A percentile compares a stretch with the other conserved stretches of the same genome.
These are phyloP conservation scores for Hydrophis major DNA, from an alignment of 2,797 vertebrate species.

Conservation along the genomic window DNA sequence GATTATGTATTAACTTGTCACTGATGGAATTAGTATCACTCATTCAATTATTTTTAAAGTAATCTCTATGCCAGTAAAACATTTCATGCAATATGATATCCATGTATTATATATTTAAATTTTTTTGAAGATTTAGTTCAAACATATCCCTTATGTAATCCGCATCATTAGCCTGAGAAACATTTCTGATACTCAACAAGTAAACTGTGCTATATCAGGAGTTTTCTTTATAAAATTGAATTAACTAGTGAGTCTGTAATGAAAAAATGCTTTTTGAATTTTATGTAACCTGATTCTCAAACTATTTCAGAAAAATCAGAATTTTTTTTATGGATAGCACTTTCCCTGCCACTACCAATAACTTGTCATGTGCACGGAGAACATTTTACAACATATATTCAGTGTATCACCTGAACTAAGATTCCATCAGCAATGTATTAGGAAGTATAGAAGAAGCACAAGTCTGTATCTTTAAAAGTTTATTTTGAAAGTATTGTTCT, in stretches of 20 bases:
- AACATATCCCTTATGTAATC: not conserved
- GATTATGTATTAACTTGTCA: not conserved
- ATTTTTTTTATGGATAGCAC: not conserved
- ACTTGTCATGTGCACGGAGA: not conserved
- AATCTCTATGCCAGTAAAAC: not conserved
- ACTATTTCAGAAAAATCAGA: not conserved
- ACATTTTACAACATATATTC: not conserved
- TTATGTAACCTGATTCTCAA: not conserved
- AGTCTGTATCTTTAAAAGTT: not conserved
- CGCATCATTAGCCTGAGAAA: not conserved
- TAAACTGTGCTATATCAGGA: not conserved
- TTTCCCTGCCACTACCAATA: not conserved
- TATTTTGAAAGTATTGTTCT: not conserved
- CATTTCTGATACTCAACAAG: not conserved
- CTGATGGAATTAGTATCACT: not conserved
- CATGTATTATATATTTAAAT: not conserved
- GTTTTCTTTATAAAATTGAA: not conserved
- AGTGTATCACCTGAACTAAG: not conserved
- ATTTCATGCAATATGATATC: not conserved
- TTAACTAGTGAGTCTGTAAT: not conserved
- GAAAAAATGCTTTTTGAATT: not conserved
- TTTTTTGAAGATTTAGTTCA: not conserved
- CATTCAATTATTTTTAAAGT: not conserved
- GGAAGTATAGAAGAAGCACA: not conserved
- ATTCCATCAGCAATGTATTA: not conserved